phyloP scores from a whole-genome alignment of 2,888 invertebrate genomes.

The Caenorhabditis sulstoni region DNA sequence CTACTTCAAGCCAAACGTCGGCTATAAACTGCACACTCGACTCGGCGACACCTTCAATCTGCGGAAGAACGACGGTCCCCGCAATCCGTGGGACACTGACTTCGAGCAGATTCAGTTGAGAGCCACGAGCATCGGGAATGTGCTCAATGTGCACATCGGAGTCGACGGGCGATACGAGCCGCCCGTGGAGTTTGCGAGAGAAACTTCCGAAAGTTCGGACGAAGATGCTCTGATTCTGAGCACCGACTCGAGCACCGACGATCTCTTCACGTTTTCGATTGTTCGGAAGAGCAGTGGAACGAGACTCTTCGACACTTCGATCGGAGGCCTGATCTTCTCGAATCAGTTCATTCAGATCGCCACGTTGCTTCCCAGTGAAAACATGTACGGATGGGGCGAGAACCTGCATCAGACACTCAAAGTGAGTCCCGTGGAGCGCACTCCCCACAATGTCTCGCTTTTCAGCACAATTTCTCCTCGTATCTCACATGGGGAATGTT shows the following conservation, averaged over 20 bases:
- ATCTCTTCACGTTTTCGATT: slow-evolving; percentile 72
- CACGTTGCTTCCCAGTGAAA: slow-evolving; percentile 74
- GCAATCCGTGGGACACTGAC: too few species aligned
- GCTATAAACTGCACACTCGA: too few species aligned
- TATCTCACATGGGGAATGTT: slow-evolving; percentile 78
- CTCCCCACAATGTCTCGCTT: neutral
- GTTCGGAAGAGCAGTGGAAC: slow-evolving; percentile 61
- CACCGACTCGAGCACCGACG: slow-evolving; percentile 27
- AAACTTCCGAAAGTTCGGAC: slow-evolving; percentile 30
- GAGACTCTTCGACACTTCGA: slow-evolving; percentile 75
- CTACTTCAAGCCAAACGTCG: too few species aligned
- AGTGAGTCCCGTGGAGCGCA: slow-evolving; percentile 43
- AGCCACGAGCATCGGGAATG: too few species aligned
- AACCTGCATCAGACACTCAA: slow-evolving; percentile 75
- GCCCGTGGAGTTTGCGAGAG: slow-evolving; percentile 66
- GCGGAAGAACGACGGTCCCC: too few species aligned
- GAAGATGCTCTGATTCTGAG: slow-evolving; percentile 60
- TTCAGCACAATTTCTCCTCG: slow-evolving; percentile 74
- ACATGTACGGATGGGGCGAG: slow-evolving; percentile 80
- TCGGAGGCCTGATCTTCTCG: slow-evolving; percentile 78
- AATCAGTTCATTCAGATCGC: slow-evolving; percentile 79
- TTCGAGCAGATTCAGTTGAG: too few species aligned
- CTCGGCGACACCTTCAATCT: too few species aligned
- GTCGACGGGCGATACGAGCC: slow-evolving; percentile 67
- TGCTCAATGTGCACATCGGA: slow-evolving; percentile 47